These are phyloP conservation scores for Tenualosa thibaudeaui DNA, from an alignment of 2,797 vertebrate genomes.

Conservation along the genomic window DNA sequence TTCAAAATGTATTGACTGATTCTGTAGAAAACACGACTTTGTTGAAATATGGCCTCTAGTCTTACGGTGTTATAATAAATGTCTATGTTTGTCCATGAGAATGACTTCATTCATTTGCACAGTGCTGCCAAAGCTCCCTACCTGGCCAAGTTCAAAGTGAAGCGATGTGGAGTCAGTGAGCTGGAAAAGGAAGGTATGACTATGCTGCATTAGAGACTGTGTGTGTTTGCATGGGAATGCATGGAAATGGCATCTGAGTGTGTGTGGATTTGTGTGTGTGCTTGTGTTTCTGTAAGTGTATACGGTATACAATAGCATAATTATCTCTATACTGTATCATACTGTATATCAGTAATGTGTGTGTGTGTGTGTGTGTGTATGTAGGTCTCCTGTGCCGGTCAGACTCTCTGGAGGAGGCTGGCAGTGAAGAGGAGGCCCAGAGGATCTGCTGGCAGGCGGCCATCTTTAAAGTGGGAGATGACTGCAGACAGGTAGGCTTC, in stretches of 20 bases:
- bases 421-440: conserved; percentile 75
- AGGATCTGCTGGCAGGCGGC: conserved; percentile 93
- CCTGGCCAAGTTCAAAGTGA: conserved; percentile 96
- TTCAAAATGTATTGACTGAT: too few relatives aligned
- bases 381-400: conserved; percentile 84
- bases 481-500: conserved; percentile 89
- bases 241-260: not conserved
- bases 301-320: too few relatives aligned
- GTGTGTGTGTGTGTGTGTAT: not conserved
- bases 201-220: not conserved
- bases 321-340: too few relatives aligned
- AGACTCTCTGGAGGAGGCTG: conserved; percentile 76
- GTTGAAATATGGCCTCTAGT: too few relatives aligned
- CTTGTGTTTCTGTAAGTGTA: not conserved
- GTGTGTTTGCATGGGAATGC: too few relatives aligned
- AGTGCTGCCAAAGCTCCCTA: conserved; percentile 97
- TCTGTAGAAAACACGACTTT: too few relatives aligned
- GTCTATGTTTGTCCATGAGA: too few relatives aligned
- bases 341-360: not conserved
- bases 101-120: not conserved
- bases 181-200: conserved; percentile 91
- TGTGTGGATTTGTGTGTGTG: not conserved
- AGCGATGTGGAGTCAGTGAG: conserved; percentile 93
- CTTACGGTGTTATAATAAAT: too few relatives aligned
- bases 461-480: conserved; percentile 99